phyloP scores from a whole-genome alignment of 2,797 vertebrate species.

The Diplodus puntazzo region DNA sequence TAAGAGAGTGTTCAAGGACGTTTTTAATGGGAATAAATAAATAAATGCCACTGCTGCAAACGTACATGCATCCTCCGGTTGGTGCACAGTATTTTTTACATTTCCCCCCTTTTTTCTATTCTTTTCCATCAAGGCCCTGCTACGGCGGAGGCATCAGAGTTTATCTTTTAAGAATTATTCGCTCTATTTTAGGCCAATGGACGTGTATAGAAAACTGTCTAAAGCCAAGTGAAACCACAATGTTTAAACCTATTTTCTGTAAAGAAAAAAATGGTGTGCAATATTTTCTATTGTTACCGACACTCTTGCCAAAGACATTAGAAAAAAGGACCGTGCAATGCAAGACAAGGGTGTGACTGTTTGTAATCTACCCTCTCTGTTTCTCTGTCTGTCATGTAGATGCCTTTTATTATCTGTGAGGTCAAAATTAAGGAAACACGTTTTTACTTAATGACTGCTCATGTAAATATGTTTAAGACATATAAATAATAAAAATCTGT shows the following conservation, averaged over 20 bases:
- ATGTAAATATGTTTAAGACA: conserved; percentile 73
- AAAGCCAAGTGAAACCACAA: conserved; percentile 75
- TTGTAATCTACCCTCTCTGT: conserved; percentile 69
- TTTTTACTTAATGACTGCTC: conserved; percentile 64
- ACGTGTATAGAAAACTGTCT: conserved; percentile 46
- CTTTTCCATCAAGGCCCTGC: conserved; percentile 79
- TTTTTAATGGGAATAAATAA: conserved; percentile 38
- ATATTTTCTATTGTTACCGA: conserved; percentile 89
- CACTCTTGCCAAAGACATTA: conserved; percentile 90
- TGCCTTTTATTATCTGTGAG: conserved; percentile 62
- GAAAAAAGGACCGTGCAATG: conserved; percentile 66
- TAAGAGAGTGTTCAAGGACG: conserved; percentile 17
- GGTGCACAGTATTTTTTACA: conserved; percentile 57
- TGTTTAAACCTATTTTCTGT: conserved; percentile 84
- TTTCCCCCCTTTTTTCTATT: conserved; percentile 49
- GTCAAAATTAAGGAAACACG: conserved; percentile 23
- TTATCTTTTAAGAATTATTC: conserved; percentile 56
- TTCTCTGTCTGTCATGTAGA: conserved; percentile 57
- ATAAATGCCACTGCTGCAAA: conserved; percentile 51
- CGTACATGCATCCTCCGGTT: conserved; percentile 13
- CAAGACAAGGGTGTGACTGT: conserved; percentile 80
- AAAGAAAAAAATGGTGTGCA: conserved; percentile 90
- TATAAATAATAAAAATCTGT: conserved; percentile 66
- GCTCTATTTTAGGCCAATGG: conserved; percentile 77
- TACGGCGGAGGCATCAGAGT: conserved; percentile 56